Conservation (phyloP, 1,140 invertebrate genomes). For the Drosophila neocordata region DNA sequence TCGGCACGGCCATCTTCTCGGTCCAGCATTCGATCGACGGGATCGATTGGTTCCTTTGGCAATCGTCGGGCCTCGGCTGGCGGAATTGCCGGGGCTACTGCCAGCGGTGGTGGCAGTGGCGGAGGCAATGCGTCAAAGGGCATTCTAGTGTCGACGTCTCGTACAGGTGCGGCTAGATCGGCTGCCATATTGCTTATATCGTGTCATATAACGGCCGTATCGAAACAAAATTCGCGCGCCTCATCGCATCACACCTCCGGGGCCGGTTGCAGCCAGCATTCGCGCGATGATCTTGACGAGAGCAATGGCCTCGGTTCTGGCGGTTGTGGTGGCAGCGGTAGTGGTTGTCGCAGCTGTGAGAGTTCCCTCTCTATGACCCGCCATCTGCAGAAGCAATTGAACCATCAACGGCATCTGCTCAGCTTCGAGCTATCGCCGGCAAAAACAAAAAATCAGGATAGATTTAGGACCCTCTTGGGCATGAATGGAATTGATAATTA, state of each 20-base stretch:
- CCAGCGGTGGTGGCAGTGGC: slow-evolving; percentile 31
- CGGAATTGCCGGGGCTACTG: slow-evolving; percentile 82
- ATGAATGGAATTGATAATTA: slow-evolving; percentile 82
- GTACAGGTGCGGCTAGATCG: slow-evolving; percentile 93
- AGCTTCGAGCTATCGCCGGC: slow-evolving; percentile 81
- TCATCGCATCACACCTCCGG: slow-evolving; percentile 79
- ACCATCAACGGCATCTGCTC: slow-evolving; percentile 81
- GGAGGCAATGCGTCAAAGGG: slow-evolving; percentile 83
- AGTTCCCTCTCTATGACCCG: slow-evolving; percentile 81
- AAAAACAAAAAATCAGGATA: slow-evolving; percentile 81
- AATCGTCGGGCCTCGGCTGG: slow-evolving; percentile 86
- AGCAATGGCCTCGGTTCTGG: slow-evolving; percentile 44
- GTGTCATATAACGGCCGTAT: slow-evolving; percentile 87
- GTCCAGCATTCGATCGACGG: slow-evolving; percentile 86
- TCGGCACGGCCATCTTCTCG: slow-evolving; percentile 87
- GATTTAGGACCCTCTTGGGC: slow-evolving; percentile 82
- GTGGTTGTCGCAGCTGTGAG: slow-evolving; percentile 80
- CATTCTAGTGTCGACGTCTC: slow-evolving; percentile 88
- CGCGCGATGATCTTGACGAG: slow-evolving; percentile 78
- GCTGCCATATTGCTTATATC: slow-evolving; percentile 95
- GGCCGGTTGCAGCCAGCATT: slow-evolving; percentile 80
- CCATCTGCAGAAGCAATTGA: slow-evolving; percentile 82
- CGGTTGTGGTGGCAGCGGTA: slow-evolving; percentile 39
- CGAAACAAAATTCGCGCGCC: slow-evolving; percentile 76
- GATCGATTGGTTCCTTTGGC: slow-evolving; percentile 85